Evolutionary conservation across 2,888 invertebrate genomes (phyloP).

Genomic region (Epistrophella euchroma): DNA sequence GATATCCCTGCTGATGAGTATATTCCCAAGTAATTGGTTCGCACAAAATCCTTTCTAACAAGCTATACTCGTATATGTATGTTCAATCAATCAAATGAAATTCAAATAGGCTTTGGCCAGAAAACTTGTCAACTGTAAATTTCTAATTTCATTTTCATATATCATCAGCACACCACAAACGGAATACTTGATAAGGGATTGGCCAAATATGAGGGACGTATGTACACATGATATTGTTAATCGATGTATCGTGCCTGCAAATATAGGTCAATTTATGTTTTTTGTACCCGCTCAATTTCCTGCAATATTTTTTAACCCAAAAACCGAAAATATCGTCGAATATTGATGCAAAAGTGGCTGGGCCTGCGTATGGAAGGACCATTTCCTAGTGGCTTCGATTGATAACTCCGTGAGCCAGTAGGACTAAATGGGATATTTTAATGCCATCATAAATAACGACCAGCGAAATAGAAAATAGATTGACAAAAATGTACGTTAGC

Average conservation of each 20-base stretch:
- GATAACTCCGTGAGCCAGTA: slow-evolving; percentile 40
- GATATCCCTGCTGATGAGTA: too few species aligned
- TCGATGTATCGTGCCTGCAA: slow-evolving; percentile 30
- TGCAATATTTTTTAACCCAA: slow-evolving; percentile 2
- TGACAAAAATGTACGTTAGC: slow-evolving; percentile 32
- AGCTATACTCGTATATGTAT: neutral
- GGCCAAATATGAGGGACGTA: slow-evolving; percentile 22
- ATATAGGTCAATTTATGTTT: slow-evolving; percentile 34
- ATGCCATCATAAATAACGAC: slow-evolving; percentile 35
- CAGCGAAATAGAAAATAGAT: slow-evolving; percentile 49
- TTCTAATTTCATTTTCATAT: slow-evolving; percentile 39
- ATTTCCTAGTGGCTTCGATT: slow-evolving; percentile 23
- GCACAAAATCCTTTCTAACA: neutral
- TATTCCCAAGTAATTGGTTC: too few species aligned
- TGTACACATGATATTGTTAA: slow-evolving; percentile 34
- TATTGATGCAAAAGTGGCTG: neutral
- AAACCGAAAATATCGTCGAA: neutral
- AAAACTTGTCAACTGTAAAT: slow-evolving; percentile 44
- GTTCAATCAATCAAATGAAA: neutral
- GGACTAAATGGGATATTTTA: slow-evolving; percentile 41
- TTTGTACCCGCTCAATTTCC: slow-evolving; percentile 46
- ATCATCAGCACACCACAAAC: slow-evolving; percentile 11
- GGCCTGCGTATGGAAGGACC: neutral
- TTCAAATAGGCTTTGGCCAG: slow-evolving; percentile 9
- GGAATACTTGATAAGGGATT: neutral